A percentile compares a stretch with the other conserved stretches of the same genome.
Evolutionary conservation across 2,888 invertebrate species (phyloP).

Genomic region (Elmis aenea): DNA sequence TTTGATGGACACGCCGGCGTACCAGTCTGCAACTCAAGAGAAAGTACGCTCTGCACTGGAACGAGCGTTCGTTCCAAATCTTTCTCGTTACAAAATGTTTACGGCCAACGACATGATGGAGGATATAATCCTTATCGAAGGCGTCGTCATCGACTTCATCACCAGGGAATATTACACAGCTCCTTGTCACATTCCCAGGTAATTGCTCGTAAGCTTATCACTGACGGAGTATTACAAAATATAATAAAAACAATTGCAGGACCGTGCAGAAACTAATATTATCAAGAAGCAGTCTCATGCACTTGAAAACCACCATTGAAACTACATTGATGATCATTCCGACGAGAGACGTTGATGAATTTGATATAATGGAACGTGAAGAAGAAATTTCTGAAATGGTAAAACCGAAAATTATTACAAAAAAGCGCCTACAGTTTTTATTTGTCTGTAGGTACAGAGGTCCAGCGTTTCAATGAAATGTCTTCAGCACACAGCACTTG

Average conservation of each 20-base stretch:
- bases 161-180: conserved; percentile 54
- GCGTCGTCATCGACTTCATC: conserved; percentile 51
- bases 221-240: too few relatives aligned
- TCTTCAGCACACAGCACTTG: conserved; percentile 6
- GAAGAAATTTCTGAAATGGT: conserved; percentile 47
- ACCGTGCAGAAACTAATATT: conserved; percentile 26
- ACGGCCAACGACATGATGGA: conserved; percentile 53
- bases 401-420: conserved; percentile 16
- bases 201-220: too few relatives aligned
- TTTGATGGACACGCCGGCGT: conserved; percentile 51
- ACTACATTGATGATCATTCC: conserved; percentile 47
- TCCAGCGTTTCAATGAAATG: conserved; percentile 7
- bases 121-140: conserved; percentile 55
- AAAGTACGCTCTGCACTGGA: conserved; percentile 54
- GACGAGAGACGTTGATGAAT: conserved; percentile 49
- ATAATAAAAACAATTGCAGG: too few relatives aligned
- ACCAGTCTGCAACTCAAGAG: conserved; percentile 53
- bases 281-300: conserved; percentile 37
- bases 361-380: conserved; percentile 49
- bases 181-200: conserved; percentile 56
- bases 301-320: conserved; percentile 43
- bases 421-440: not conserved
- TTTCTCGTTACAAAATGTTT: conserved; percentile 51
- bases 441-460: conserved; percentile 37
- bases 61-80: conserved; percentile 53